Base-by-base conservation (phyloP, 2,888 invertebrate genomes). In the Steromphala cineraria region DNA sequence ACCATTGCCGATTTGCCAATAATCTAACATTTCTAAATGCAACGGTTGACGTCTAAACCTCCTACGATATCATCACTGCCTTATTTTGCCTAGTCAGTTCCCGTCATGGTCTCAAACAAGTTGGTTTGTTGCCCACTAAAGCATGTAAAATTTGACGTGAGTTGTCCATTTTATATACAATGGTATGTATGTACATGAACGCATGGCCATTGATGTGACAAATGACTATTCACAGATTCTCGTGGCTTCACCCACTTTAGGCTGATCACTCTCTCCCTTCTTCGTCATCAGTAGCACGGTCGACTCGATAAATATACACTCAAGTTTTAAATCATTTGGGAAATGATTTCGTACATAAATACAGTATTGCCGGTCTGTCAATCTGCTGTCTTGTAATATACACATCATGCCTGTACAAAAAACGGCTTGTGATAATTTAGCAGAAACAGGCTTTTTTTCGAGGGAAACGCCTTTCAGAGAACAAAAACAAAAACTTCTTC, bases 271-370 rank as follows among this genome's bases (percentile, higher is more conserved):
- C 28, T 24, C 15, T 62, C 62, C 62, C 24, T 24, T 28, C 24
- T 13, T 62, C 28, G 62, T 24, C 10, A 24, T 36, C 71, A 71
- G 31, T 13, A 71, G 71, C 71, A 71, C 40, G 36, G 40, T 56
- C 56, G 46, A 56, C 21, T 56, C 56, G 36, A 71, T 71, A 71
- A 71, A 71, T 71, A 71, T 71, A 71, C 71, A 71, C 31, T 71
- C 31, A 71, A 31, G 36, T 71, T 71, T 71, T 71, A 40, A 71
- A 71, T 71, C 71, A 71, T 71, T 71, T 71, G 36, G 36, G 36
- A 71, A 71, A 71, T 36, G 40, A 71, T 71, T 19, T 71, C 36
- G 71, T 56, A 56, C 56, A 71, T 71, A 71, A 71, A 71, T 71
- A 71, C 71, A 71, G 36, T 71, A 71, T 71, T 36, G 40, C 71